phyloP scores from a whole-genome alignment of 2,113 vertebrate species.

The Sylvilagus bachmani region DNA sequence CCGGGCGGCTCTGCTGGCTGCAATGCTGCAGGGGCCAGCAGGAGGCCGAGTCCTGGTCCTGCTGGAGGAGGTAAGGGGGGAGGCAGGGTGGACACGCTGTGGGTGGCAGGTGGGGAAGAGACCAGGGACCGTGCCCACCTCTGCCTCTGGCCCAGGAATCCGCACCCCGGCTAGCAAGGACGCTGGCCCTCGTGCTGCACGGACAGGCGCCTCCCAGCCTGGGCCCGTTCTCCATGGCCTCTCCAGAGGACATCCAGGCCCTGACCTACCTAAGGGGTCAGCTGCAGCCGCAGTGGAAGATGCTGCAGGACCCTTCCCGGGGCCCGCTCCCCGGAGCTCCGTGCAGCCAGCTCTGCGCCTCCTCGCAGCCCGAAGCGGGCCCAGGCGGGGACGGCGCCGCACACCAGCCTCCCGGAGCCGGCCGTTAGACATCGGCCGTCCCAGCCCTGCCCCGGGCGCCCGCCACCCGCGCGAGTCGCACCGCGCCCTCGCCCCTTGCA shows the following conservation, averaged over 20 bases:
- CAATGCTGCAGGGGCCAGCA: constrained; percentile 90
- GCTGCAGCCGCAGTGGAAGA: constrained; percentile 86
- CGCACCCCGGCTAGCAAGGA: constrained; percentile 72
- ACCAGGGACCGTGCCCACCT: not conserved
- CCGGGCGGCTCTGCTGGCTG: constrained; percentile 90
- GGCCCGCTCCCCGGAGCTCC: too few relatives aligned
- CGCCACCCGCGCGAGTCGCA: not conserved
- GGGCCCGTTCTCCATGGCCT: constrained; percentile 81
- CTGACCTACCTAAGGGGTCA: constrained; percentile 78
- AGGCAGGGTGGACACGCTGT: not conserved
- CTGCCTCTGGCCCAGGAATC: constrained; percentile 77
- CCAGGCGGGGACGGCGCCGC: too few relatives aligned
- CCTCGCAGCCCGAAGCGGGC: not conserved
- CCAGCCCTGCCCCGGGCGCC: too few relatives aligned
- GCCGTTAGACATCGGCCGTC: too few relatives aligned
- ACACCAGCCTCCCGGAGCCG: too few relatives aligned
- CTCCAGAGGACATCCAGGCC: constrained; percentile 78
- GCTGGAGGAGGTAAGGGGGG: constrained; percentile 89
- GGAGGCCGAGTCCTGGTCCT: constrained; percentile 90
- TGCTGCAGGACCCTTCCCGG: constrained; percentile 78
- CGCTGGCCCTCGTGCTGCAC: constrained; percentile 72
- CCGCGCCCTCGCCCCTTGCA: not conserved
- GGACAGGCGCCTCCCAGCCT: constrained; percentile 74
- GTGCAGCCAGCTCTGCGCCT: not conserved
- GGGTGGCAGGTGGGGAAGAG: not conserved